A percentile compares a stretch with the other conserved stretches of the same genome.
Conservation (phyloP, 2,888 invertebrate species). For the Acleris emargana region DNA sequence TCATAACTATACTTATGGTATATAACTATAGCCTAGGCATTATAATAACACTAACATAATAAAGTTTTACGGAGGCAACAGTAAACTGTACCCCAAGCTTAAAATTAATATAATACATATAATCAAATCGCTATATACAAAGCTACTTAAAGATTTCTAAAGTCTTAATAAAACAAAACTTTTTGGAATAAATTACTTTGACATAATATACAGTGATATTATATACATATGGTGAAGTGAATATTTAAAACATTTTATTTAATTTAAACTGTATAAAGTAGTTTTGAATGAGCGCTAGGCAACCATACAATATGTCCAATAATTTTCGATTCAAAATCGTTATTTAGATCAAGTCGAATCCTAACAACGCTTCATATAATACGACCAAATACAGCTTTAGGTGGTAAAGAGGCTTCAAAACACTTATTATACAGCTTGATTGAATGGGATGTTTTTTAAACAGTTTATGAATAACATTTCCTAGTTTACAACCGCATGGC, state of each 20-base stretch:
- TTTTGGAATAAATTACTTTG: constrained; percentile 39
- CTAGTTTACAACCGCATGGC: too few species aligned
- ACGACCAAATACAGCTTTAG: too few species aligned
- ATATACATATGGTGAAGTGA: constrained; percentile 26
- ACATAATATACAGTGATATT: constrained; percentile 31
- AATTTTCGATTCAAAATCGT: too few species aligned
- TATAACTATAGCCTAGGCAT: constrained; percentile 33
- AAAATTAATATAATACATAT: constrained; percentile 27
- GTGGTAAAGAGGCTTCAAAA: too few species aligned
- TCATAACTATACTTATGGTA: constrained; percentile 63
- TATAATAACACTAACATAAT: constrained; percentile 24
- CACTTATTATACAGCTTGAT: background rate
- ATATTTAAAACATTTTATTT: background rate
- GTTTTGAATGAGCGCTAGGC: too few species aligned
- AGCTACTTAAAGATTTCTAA: constrained; percentile 26
- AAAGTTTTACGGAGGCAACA: constrained; percentile 14
- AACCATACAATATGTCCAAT: too few species aligned
- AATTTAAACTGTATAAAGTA: background rate
- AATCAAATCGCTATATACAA: constrained; percentile 31
- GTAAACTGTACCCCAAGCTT: constrained; percentile 2
- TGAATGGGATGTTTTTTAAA: background rate
- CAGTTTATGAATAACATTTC: background rate
- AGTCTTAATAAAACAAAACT: constrained; percentile 15
- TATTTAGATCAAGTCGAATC: too few species aligned
- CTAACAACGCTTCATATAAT: too few species aligned